These are phyloP conservation scores for Frankliniella fusca DNA, from an alignment of 2,888 invertebrate species.

Conservation along the genomic window DNA sequence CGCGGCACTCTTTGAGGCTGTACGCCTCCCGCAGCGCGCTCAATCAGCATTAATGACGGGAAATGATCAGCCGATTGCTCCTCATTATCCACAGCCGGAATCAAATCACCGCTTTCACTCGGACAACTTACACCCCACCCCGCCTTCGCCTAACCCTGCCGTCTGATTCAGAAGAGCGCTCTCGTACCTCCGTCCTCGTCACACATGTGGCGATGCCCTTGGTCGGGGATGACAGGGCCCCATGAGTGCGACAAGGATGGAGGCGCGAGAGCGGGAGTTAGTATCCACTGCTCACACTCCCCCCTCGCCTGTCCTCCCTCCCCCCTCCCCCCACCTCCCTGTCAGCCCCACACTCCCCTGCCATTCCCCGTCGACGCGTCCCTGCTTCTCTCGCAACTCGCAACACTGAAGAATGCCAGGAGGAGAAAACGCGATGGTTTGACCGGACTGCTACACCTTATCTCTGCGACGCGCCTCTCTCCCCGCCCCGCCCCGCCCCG, in stretches of 20 bases:
- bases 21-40: not conserved
- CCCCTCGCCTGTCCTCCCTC: not conserved
- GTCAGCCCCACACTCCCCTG: not conserved
- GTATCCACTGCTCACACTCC: not conserved
- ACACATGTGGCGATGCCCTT: no score
- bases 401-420: not conserved
- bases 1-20: not conserved
- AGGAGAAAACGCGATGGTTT: not conserved
- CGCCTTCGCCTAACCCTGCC: no score
- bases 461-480: not conserved
- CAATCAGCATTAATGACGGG: conserved; percentile 24
- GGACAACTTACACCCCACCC: no score
- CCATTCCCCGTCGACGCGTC: not conserved
- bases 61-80: conserved; percentile 19
- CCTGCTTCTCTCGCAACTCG: not conserved
- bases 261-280: no score
- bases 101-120: conserved; percentile 6
- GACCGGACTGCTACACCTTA: not conserved
- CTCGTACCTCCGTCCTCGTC: no score
- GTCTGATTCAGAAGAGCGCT: no score
- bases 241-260: no score
- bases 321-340: not conserved
- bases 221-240: no score
- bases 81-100: not conserved
- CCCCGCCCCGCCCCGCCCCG: not conserved